These are phyloP conservation scores for Nesogale talazaci DNA, from an alignment of 2,113 vertebrate species.

Conservation along the genomic window DNA sequence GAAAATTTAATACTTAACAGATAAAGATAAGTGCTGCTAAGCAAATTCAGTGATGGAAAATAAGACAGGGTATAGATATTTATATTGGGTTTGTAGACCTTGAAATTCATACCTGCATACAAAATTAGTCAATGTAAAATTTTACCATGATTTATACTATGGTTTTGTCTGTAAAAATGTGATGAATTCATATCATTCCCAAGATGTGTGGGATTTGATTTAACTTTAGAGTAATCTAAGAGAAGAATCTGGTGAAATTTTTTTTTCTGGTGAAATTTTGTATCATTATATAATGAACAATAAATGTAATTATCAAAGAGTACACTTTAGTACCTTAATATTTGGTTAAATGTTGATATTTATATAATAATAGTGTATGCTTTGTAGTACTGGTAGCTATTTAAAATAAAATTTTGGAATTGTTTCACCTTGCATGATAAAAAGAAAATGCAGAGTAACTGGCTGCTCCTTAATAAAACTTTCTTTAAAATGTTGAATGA, in stretches of 20 bases:
- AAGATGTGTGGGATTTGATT: not conserved
- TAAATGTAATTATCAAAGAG: not conserved
- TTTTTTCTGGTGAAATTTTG: not conserved
- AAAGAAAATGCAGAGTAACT: not conserved
- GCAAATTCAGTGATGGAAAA: not conserved
- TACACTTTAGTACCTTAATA: not conserved
- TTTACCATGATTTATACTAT: not conserved
- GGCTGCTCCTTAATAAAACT: not conserved
- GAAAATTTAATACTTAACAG: not conserved
- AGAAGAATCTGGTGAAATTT: not conserved
- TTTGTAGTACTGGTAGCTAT: not conserved
- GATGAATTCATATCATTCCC: not conserved
- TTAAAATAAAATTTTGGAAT: not conserved
- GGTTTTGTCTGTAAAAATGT: not conserved
- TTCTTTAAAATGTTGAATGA: not conserved
- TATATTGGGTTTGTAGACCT: not conserved
- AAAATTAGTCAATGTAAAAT: slow-evolving; percentile 3
- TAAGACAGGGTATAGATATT: not conserved
- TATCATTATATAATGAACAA: not conserved
- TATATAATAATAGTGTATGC: not conserved
- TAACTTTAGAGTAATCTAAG: not conserved
- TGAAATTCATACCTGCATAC: not conserved
- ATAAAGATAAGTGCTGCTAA: not conserved
- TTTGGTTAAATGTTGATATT: not conserved
- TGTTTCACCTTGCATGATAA: not conserved